Conservation (phyloP, 1,140 invertebrate genomes). For the Sipha flava region DNA sequence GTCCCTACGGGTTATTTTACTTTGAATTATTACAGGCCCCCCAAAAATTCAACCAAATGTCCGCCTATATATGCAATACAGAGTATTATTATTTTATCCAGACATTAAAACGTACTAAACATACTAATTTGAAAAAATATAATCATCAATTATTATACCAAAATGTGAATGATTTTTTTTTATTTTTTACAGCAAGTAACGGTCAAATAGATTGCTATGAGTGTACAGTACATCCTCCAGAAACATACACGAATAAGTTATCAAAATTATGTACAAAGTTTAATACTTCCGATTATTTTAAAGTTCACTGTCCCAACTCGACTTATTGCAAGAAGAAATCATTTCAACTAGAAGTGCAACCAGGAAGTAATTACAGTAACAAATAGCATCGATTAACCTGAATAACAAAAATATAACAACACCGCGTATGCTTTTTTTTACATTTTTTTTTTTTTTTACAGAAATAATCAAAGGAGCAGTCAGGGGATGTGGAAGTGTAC, state of each 20-base stretch:
- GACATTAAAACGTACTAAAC: too few species aligned
- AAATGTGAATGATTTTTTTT: too few species aligned
- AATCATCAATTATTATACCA: too few species aligned
- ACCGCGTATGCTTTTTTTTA: too few species aligned
- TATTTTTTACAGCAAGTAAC: conserved; percentile 17
- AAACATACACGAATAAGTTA: conserved; percentile 45
- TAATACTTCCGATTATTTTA: conserved; percentile 55
- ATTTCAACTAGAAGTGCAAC: conserved; percentile 51
- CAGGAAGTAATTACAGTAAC: conserved; percentile 49
- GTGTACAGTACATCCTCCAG: conserved; percentile 54
- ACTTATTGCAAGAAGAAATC: conserved; percentile 71
- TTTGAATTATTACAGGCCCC: too few species aligned
- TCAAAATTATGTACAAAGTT: conserved; percentile 59
- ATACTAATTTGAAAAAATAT: too few species aligned
- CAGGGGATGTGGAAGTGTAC: conserved; percentile 65
- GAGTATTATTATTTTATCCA: too few species aligned
- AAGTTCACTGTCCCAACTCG: conserved; percentile 65
- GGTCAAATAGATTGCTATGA: conserved; percentile 51
- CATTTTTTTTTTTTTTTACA: conserved; percentile 40
- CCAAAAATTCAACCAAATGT: too few species aligned
- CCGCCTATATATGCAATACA: too few species aligned
- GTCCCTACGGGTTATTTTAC: too few species aligned
- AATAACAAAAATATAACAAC: too few species aligned
- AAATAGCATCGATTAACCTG: too few species aligned
- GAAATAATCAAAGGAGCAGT: conserved; percentile 54